Evolutionary conservation across 2,113 vertebrate species (phyloP).

Genomic region (Carettochelys insculpta): DNA sequence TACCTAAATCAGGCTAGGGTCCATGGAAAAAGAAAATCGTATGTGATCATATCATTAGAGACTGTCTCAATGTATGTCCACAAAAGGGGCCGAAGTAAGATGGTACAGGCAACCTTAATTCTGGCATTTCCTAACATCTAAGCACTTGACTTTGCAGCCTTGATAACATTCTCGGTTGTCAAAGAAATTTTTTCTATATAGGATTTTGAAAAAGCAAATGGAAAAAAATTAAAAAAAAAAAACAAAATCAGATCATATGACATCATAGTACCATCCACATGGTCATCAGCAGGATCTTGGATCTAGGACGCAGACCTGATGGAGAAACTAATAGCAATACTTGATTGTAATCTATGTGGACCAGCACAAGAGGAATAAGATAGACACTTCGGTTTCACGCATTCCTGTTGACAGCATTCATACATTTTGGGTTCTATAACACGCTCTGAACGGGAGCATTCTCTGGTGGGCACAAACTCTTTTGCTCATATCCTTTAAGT

Average conservation of each 20-base stretch:
- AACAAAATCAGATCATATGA: background rate
- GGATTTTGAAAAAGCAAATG: background rate
- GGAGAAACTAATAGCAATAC: too few species aligned
- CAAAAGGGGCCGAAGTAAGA: background rate
- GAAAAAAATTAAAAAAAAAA: background rate
- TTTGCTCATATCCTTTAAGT: accelerated
- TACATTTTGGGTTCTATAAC: too few species aligned
- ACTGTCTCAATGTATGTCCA: background rate
- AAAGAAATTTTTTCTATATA: background rate
- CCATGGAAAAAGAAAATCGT: background rate
- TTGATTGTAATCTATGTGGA: too few species aligned
- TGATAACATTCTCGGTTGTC: background rate
- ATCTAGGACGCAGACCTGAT: background rate
- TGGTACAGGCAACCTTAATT: accelerated
- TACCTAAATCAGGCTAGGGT: background rate
- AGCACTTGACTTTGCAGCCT: background rate
- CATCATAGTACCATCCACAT: background rate
- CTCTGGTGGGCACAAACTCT: background rate
- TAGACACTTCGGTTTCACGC: too few species aligned
- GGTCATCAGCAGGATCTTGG: background rate
- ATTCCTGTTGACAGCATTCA: too few species aligned
- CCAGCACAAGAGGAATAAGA: too few species aligned
- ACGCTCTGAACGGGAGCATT: too few species aligned
- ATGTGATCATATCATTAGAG: background rate
- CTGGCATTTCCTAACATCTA: background rate